Base-by-base conservation (phyloP, 2,888 invertebrate genomes). In the Cataglyphis cursor region DNA sequence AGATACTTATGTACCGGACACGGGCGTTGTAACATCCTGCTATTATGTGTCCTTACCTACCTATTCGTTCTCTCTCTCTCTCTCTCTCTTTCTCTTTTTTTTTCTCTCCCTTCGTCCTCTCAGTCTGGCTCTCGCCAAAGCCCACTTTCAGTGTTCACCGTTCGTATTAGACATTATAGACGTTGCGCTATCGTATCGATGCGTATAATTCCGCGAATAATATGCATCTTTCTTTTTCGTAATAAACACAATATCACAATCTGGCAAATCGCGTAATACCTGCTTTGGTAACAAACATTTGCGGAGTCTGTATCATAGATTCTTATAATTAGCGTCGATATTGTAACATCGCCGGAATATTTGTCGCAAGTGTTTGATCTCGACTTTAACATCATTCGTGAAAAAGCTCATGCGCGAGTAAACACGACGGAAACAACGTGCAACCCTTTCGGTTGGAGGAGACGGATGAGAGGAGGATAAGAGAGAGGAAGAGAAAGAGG, bases 1-100 rank as follows among this genome's bases (percentile, higher is more conserved):
- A 94, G 93, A 93, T 93, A 93, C 92, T 92, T 93, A 92, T 93
- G 91, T 93, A 94, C 93, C 93, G 93, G 93, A 94, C 93, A 94
- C 93, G 93, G 92, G 91, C 93, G 92, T 93, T 93, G 93, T 94
- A 94, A 94, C 93, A 94, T 94, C 94, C 94, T 93, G 94, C 92
- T 94, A 93, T 93, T 94, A 93, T 93, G 92, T 92, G 92, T 92
- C 91, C 92, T 93, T 93, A 93, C 91, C 90, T 91, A 91, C 89
- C 90, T 87, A 84, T 88, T 83, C 89, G 85, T 84, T 89, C 88
- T 87, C 87, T 86, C 82, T 84, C 54, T 70, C 74, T 64, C 66
- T 51, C 80, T 82, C 83, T 85, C 83, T 82, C 82, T 62, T 76
- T 73, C 62, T 61, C n/a, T 80, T 41, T 61, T 64, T 81, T 41